phyloP scores from a whole-genome alignment of 2,888 invertebrate species.

The Euclidia mi region DNA sequence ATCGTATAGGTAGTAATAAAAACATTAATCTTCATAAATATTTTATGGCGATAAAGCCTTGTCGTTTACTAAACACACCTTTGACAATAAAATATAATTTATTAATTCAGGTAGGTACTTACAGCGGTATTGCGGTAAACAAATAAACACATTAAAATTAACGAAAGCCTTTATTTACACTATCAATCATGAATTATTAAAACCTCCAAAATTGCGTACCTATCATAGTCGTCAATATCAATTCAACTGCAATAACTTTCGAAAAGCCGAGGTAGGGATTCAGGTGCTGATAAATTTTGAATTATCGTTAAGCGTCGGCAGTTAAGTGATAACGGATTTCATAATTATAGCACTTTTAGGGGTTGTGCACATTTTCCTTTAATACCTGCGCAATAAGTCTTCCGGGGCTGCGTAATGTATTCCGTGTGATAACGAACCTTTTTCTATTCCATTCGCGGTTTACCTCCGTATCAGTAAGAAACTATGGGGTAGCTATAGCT shows the following conservation, averaged over 20 bases:
- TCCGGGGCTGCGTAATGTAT: constrained; percentile 26
- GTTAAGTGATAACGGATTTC: constrained; percentile 38
- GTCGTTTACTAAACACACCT: too few species aligned
- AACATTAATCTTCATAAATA: too few species aligned
- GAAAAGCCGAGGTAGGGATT: constrained; percentile 30
- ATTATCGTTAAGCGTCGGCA: constrained; percentile 43
- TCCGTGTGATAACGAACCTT: constrained; percentile 15
- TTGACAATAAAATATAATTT: too few species aligned
- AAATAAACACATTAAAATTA: constrained; percentile 21
- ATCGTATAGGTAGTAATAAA: too few species aligned
- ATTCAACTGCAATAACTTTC: constrained; percentile 54
- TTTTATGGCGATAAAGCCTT: too few species aligned
- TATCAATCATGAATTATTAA: constrained; percentile 47
- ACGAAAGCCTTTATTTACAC: constrained; percentile 30
- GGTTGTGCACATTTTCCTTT: constrained; percentile 29
- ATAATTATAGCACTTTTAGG: constrained; percentile 32
- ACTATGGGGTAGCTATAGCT: too few species aligned
- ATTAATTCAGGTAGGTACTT: too few species aligned
- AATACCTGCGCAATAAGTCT: constrained; percentile 23
- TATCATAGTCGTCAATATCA: constrained; percentile 49
- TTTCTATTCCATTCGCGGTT: constrained; percentile 17
- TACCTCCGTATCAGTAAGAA: neutral
- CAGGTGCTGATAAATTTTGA: constrained; percentile 54
- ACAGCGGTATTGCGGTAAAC: too few species aligned
- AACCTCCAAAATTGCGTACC: constrained; percentile 38